Evolutionary conservation across 2,888 invertebrate genomes (phyloP).

Genomic region (Clanis bilineata): DNA sequence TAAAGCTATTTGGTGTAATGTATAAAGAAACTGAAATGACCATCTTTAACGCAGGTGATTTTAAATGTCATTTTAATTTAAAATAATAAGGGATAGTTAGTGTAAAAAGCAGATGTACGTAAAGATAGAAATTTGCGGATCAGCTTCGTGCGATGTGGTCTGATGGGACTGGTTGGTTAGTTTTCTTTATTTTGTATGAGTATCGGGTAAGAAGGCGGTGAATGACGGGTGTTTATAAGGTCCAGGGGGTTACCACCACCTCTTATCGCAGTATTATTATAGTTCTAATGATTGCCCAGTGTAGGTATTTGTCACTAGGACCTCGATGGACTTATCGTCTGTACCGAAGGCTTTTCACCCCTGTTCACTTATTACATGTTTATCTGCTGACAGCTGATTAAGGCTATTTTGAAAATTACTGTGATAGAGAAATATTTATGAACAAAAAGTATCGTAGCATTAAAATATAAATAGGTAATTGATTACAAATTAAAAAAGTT

Average conservation of each 20-base stretch:
- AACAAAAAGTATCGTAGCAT: not conserved
- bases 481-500: too few relatives aligned
- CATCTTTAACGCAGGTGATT: not conserved
- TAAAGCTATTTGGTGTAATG: not conserved
- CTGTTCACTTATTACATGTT: conserved; percentile 27
- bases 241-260: not conserved
- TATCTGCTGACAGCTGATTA: too few relatives aligned
- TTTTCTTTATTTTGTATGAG: conserved; percentile 14
- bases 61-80: not conserved
- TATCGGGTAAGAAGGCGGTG: conserved; percentile 12
- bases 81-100: not conserved
- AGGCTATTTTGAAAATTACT: too few relatives aligned
- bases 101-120: not conserved
- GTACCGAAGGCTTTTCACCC: conserved; percentile 64
- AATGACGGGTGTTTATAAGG: not conserved
- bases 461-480: not conserved
- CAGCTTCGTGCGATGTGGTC: not conserved
- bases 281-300: conserved; percentile 68
- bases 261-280: too few relatives aligned
- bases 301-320: conserved; percentile 30
- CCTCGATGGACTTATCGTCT: conserved; percentile 63
- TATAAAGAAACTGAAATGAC: not conserved
- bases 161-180: not conserved
- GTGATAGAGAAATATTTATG: not conserved
- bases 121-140: not conserved